Evolutionary conservation across 2,888 invertebrate genomes (phyloP).

Genomic region (Bembecia ichneumoniformis): DNA sequence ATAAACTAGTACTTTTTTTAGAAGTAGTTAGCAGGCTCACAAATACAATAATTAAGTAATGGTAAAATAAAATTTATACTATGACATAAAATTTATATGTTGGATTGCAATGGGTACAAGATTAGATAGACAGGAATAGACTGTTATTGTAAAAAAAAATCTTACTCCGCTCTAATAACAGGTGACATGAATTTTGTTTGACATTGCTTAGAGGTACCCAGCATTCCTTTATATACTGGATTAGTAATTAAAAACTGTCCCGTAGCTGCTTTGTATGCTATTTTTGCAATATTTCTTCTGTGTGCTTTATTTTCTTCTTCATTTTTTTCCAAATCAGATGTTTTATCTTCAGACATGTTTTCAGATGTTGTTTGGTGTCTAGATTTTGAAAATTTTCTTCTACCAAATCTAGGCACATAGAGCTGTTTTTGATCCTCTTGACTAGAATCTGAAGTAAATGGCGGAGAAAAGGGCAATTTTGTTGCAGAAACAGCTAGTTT

Average conservation of each 20-base stretch:
- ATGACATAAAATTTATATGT: no score
- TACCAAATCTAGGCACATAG: conserved; percentile 36
- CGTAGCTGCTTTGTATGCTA: conserved; percentile 70
- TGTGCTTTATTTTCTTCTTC: conserved; percentile 44
- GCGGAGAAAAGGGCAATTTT: conserved; percentile 18
- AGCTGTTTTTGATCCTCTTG: conserved; percentile 26
- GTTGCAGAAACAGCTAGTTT: conserved; percentile 18
- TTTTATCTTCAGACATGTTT: conserved; percentile 13
- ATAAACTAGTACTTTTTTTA: no score
- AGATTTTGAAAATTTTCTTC: conserved; percentile 10
- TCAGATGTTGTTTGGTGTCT: background rate
- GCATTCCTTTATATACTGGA: conserved; percentile 68
- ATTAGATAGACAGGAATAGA: no score
- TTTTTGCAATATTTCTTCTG: conserved; percentile 48
- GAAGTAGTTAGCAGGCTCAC: no score
- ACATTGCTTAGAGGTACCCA: conserved; percentile 77
- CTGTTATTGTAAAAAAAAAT: conserved; percentile 17
- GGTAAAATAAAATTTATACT: no score
- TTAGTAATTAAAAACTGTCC: conserved; percentile 63
- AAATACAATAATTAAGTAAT: no score
- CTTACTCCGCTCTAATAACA: conserved; percentile 70
- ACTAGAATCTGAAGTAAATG: conserved; percentile 23
- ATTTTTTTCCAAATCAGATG: conserved; percentile 17
- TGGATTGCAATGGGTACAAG: no score
- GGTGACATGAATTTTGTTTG: conserved; percentile 84